Evolutionary conservation across 2,888 invertebrate species (phyloP), one percentile per base, ranked within the genome.

Genomic region (Drosophila recens): DNA sequence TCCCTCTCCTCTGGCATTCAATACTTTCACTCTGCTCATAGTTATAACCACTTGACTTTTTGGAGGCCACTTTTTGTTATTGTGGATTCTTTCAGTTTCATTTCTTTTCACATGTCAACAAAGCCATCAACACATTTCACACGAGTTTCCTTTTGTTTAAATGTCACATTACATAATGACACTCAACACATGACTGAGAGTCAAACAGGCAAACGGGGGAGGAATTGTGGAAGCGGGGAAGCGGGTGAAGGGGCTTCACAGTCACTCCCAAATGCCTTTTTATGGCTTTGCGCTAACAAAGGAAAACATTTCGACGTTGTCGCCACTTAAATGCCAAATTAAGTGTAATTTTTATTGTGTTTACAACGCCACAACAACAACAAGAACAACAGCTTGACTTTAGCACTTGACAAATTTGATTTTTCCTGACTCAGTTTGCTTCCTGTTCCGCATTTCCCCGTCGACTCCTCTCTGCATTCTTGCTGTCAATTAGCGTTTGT

Each of bases 341-440:
- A 85, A 86, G 89, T 88, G 83, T 85, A 86, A 85, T 85, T 85
- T 85, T 88, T 88, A 88, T 88, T 85, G 80, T 82, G 77, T 85
- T 84, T 79, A 82, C 75, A 82, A 72, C 71, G 71, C 77, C 70
- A 56, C 66, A 68, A 52, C 45, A 65, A 27, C 65, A 54, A 48
- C 53, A 56, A 17, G 17, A 17, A 57, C 45, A 65, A 15, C 56
- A 58, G 59, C 51, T 46, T 48, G 48, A 64, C 46, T 64, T 71
- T 43, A 72, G 53, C 71, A 82, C 73, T 86, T 82, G 87, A 86
- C 87, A 82, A 82, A 82, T 82, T 82, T 86, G 80, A 86, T 82
- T 82, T 86, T 82, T 73, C 77, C 77, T 67, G 67, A 79, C 67
- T 86, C 69, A 81, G 67, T 69, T 53, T 51, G 43, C 48, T 58